Evolutionary conservation across 2,113 vertebrate species (phyloP), one percentile per base, ranked within the genome.

Genomic region (Colaptes auratus): DNA sequence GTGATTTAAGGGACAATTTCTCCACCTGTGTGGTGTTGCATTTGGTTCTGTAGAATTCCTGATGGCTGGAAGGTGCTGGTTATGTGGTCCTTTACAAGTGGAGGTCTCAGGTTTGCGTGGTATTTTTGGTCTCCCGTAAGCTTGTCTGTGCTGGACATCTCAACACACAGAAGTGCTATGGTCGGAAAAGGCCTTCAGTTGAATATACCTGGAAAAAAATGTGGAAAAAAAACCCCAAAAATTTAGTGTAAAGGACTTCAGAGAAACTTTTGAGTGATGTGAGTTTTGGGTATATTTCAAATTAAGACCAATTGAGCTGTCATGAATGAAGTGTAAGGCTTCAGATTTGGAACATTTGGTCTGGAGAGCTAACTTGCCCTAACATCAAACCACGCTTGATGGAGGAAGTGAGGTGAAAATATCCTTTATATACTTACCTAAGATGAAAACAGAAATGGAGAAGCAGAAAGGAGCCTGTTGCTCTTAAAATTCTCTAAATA

Each of bases 261-360:
- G 65, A 82, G 76, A 55, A 78, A 46, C 46, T 61, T 61, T 8
- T 52, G 80, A 85, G 46, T 60, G 42, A 52, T 95, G 66, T 75
- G 18, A 79, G 23, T 31, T 80, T 86, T 88, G 91, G 64, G n/a
- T 46, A 6, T 66, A 36, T 90, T 95, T 96, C 88, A 89, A 90
- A 84, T 93, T 69, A 80, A 92, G 74, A 83, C 30, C 55, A 76
- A 46, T 55, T 44, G 65, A 79, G 36, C 44, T 93, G 50, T 31
- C 90, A 83, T 44, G 73, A 71, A 63, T 90, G 17, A 92, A 76
- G 30, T 65, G 73, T 83, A 81, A 86, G 72, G 46, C 83, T 96
- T 96, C 53, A 86, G 39, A 76, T 86, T 21, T 82, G 61, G 61
- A 75, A 14, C 19, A 21, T 91, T 73, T 90, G n/a, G 48, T 81